Percentiles rank a stretch among this genome's conserved stretches.
phyloP scores from a whole-genome alignment of 1,140 invertebrate genomes.

The Drosophila jambulina region DNA sequence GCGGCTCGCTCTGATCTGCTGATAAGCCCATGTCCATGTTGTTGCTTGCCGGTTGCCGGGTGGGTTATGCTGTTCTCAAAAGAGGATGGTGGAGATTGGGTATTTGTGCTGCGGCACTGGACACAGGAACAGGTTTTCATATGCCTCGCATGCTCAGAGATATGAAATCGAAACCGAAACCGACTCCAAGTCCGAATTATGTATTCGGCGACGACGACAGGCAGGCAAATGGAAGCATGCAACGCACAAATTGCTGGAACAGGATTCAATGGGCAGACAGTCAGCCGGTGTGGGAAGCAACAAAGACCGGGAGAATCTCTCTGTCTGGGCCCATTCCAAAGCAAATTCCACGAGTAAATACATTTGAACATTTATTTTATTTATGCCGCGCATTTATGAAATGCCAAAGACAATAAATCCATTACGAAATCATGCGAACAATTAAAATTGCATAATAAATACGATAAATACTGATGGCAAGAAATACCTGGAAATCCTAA shows the following conservation, averaged over 20 bases:
- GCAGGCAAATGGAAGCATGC: slow-evolving; percentile 35
- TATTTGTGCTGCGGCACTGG: neutral
- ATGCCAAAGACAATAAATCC: slow-evolving; percentile 79
- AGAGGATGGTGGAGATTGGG: slow-evolving; percentile 10
- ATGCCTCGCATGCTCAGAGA: slow-evolving; percentile 52
- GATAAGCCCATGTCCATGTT: slow-evolving; percentile 77
- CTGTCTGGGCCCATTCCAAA: slow-evolving; percentile 2
- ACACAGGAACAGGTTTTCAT: slow-evolving; percentile 57
- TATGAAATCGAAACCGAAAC: slow-evolving; percentile 63
- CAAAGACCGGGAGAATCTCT: slow-evolving; percentile 4
- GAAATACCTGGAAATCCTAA: slow-evolving; percentile 82
- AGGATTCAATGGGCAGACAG: slow-evolving; percentile 23
- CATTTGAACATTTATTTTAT: slow-evolving; percentile 50
- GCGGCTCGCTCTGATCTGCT: slow-evolving; percentile 82
- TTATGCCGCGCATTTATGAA: slow-evolving; percentile 63
- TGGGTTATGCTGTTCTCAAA: slow-evolving; percentile 33
- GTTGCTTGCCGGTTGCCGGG: slow-evolving; percentile 27
- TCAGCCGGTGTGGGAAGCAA: slow-evolving; percentile 26
- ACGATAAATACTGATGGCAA: slow-evolving; percentile 79
- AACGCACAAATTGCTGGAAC: slow-evolving; percentile 43
- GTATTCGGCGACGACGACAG: slow-evolving; percentile 27
- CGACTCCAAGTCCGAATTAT: slow-evolving; percentile 45
- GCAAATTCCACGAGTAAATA: slow-evolving; percentile 33
- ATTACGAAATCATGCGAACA: slow-evolving; percentile 81
- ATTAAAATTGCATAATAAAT: slow-evolving; percentile 84